A percentile compares a stretch with the other conserved stretches of the same genome.
These are phyloP conservation scores for Isotomurus palustris DNA, from an alignment of 2,888 invertebrate genomes.

Conservation along the genomic window DNA sequence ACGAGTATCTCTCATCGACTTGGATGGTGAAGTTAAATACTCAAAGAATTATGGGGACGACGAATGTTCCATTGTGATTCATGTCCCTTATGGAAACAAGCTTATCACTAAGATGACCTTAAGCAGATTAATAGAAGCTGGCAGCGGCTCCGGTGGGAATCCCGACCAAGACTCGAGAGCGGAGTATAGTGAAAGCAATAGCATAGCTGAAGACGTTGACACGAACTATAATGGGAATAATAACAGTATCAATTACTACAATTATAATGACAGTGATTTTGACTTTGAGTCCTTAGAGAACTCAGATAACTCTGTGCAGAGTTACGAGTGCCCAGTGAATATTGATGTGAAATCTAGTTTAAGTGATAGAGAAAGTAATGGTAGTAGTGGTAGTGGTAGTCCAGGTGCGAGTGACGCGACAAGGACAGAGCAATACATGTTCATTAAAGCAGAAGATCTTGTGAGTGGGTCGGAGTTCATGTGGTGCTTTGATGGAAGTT, in stretches of 20 bases:
- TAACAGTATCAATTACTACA: slow-evolving; percentile 10
- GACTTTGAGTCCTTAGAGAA: slow-evolving; percentile 2
- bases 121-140: slow-evolving; percentile 2
- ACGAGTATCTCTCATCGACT: slow-evolving; percentile 35
- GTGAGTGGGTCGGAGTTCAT: slow-evolving; percentile 33
- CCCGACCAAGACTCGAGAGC: background rate
- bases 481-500: slow-evolving; percentile 38
- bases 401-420: background rate
- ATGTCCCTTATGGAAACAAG: slow-evolving; percentile 44
- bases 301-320: slow-evolving; percentile 22
- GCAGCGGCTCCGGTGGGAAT: background rate
- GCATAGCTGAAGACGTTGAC: slow-evolving; percentile 4
- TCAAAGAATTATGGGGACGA: slow-evolving; percentile 33
- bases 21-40: slow-evolving; percentile 40
- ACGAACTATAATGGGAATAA: slow-evolving; percentile 5
- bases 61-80: slow-evolving; percentile 44
- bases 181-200: slow-evolving; percentile 9
- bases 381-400: slow-evolving; percentile 1
- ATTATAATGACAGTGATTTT: slow-evolving; percentile 9
- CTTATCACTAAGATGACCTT: slow-evolving; percentile 41
- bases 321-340: slow-evolving; percentile 26
- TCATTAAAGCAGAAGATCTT: slow-evolving; percentile 35
- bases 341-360: too few relatives aligned
- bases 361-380: background rate
- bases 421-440: slow-evolving; percentile 19